phyloP scores from a whole-genome alignment of 2,797 vertebrate genomes.

The Sebastes aleutianus region DNA sequence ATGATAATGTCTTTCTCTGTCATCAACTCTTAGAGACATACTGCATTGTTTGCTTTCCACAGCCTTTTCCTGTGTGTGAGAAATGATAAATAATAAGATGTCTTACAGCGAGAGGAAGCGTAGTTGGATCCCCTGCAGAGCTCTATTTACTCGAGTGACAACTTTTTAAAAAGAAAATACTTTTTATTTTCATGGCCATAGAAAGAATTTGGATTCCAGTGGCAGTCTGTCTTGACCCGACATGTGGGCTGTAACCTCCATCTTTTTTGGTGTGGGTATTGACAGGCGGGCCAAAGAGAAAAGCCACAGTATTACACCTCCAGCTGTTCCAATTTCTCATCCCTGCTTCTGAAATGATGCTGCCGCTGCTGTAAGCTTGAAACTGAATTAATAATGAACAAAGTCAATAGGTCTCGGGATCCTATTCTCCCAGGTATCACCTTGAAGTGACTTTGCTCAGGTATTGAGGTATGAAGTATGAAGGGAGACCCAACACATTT shows the following conservation, averaged over 20 bases:
- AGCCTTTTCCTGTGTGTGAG: neutral
- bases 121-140: neutral
- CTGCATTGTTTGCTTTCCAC: constrained; percentile 13
- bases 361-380: constrained; percentile 77
- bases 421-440: constrained; percentile 80
- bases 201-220: constrained; percentile 36
- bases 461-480: constrained; percentile 63
- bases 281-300: constrained; percentile 65
- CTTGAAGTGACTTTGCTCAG: constrained; percentile 82
- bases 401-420: constrained; percentile 79
- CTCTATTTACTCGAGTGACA: constrained; percentile 8
- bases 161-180: neutral
- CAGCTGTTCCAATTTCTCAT: constrained; percentile 81
- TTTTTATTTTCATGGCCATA: constrained; percentile 15
- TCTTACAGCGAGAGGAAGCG: neutral
- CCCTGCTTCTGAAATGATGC: constrained; percentile 79
- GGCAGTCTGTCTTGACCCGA: constrained; percentile 39
- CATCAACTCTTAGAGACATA: neutral
- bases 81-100: constrained; percentile 9
- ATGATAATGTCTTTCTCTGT: constrained; percentile 23
- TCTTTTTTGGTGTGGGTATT: constrained; percentile 68
- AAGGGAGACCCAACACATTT: constrained; percentile 62
- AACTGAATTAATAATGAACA: constrained; percentile 87
- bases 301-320: constrained; percentile 77
- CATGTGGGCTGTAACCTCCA: constrained; percentile 61